Evolutionary conservation across 2,113 vertebrate species (phyloP).

Genomic region (Xiphorhynchus elegans): DNA sequence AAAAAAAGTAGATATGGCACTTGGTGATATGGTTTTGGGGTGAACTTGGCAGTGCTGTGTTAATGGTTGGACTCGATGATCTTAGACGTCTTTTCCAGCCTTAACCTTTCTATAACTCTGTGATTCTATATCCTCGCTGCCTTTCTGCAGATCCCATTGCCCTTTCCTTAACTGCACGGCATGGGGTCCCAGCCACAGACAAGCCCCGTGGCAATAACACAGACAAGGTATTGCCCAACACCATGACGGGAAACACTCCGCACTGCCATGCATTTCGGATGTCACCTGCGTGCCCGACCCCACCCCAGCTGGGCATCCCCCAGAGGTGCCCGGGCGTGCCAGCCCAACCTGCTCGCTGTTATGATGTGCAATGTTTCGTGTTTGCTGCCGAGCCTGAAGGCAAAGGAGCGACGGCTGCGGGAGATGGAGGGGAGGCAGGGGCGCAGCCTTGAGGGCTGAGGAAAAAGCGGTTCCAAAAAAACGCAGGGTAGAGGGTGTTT

Average conservation of each 20-base stretch:
- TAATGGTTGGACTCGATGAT: background rate
- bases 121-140: background rate
- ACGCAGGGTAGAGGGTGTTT: rapidly evolving
- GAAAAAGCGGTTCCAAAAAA: rapidly evolving
- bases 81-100: background rate
- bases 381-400: background rate
- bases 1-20: background rate
- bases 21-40: rapidly evolving
- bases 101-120: background rate
- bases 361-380: rapidly evolving
- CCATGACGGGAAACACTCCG: rapidly evolving
- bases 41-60: background rate
- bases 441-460: rapidly evolving
- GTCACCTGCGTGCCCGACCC: rapidly evolving
- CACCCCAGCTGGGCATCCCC: too few species aligned
- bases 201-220: rapidly evolving
- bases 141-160: background rate
- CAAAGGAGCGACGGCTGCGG: rapidly evolving
- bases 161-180: background rate
- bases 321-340: background rate
- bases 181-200: background rate
- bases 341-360: rapidly evolving
- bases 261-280: rapidly evolving
- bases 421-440: too few species aligned
- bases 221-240: background rate